Base-by-base conservation (phyloP, 2,113 vertebrate genomes). In the Gavialis gangeticus region DNA sequence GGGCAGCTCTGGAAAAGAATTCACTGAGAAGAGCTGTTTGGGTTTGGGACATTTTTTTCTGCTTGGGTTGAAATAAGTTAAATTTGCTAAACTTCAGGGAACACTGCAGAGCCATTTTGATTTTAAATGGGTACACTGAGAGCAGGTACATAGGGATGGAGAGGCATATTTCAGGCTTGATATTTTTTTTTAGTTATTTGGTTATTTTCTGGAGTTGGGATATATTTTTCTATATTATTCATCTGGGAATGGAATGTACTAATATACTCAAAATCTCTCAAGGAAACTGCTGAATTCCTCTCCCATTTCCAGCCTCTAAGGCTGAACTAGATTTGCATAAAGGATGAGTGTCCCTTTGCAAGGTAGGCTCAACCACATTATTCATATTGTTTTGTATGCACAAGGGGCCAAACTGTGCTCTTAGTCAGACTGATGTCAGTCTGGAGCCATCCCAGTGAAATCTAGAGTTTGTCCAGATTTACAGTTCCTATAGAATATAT, bases 401-500 rank as follows among this genome's bases (percentile, higher is more conserved):
- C 24, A 75, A 22, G 81, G 66, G 15, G 12, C 28, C 55, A 81
- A 85, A 55, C 6, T 60, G 8, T 21, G 27, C 12, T 54, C 10
- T 10, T 34, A 84, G 66, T 54, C 16, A 15, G 6, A 7, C 3
- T 5, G 28, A 18, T 19, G 60, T 79, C 60, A 60, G 28, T 82
- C 37, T 67, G 25, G 24, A 59, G 37, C 0, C 0, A 24, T 46
- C 37, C 58, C 9, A 4, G 3, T 81, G 59, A 67, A 67, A 80
- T 25, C 73, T 27, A 73, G 73, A 55, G 2, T 10, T 34, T 4
- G 46, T 30, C 77, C 21, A 46, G 8, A 28, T 63, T 86, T 86
- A 30, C 10, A 30, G 6, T 13, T 10, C 11, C 73, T 62, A 46
- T 17, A 86, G 19, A 83, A 54, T 83, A 27, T 6, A 88, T 19